These are phyloP conservation scores for Yasuhikotakia modesta DNA, from an alignment of 2,797 vertebrate genomes.

Conservation along the genomic window DNA sequence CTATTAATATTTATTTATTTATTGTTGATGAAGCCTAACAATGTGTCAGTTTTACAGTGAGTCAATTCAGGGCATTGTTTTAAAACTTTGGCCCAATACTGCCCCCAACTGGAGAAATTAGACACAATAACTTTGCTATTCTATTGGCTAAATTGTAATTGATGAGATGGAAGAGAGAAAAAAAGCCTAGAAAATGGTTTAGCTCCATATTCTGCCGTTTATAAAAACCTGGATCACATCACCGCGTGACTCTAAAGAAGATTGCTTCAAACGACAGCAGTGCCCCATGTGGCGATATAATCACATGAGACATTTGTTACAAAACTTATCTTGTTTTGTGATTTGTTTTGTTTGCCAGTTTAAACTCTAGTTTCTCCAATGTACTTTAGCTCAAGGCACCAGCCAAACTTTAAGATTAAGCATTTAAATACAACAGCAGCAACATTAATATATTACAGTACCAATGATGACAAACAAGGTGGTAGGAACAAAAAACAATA, in stretches of 20 bases:
- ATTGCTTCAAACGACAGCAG: not conserved
- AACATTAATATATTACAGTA: not conserved
- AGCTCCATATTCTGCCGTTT: not conserved
- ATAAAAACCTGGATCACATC: not conserved
- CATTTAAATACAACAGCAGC: not conserved
- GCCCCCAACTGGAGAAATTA: slow-evolving; percentile 50
- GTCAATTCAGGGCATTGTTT: slow-evolving; percentile 5
- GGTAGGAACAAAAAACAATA: not conserved
- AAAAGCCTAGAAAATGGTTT: not conserved
- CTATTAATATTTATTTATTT: slow-evolving; percentile 36
- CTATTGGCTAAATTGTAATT: not conserved
- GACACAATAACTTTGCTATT: not conserved
- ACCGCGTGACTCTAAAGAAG: not conserved
- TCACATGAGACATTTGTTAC: not conserved
- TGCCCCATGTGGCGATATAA: not conserved
- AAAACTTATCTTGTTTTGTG: not conserved
- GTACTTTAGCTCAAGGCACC: not conserved
- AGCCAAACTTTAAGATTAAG: not conserved
- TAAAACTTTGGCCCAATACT: slow-evolving; percentile 48
- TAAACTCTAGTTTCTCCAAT: not conserved
- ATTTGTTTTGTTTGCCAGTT: too few relatives aligned
- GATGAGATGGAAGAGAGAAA: not conserved
- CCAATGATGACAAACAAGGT: not conserved
- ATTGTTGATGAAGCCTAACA: slow-evolving; percentile 37
- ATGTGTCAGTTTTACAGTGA: slow-evolving; percentile 38